A percentile compares a stretch with the other conserved stretches of the same genome.
phyloP scores from a whole-genome alignment of 2,888 invertebrate species.

The Drosophila aldrichi region DNA sequence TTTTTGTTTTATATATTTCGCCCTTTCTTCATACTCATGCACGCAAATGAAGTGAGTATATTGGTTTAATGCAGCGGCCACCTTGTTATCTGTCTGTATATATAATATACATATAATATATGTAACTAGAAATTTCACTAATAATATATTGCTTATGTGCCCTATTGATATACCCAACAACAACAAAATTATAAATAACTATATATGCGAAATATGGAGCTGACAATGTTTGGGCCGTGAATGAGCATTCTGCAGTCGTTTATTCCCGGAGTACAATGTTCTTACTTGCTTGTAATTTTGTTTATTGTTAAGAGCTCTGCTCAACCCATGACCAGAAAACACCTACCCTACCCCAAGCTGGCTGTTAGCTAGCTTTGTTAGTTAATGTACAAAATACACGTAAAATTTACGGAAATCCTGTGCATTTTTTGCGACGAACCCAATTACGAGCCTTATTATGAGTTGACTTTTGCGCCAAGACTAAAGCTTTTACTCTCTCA shows the following conservation, averaged over 20 bases:
- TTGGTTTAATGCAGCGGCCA: too few relatives aligned
- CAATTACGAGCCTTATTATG: slow-evolving; percentile 54
- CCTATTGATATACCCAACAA: too few relatives aligned
- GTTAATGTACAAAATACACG: slow-evolving; percentile 66
- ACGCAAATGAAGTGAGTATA: too few relatives aligned
- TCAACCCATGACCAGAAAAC: slow-evolving; percentile 16
- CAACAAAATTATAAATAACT: too few relatives aligned
- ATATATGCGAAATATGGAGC: too few relatives aligned
- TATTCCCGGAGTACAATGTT: too few relatives aligned
- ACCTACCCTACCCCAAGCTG: not conserved
- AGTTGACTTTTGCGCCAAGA: slow-evolving; percentile 38
- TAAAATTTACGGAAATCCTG: slow-evolving; percentile 72
- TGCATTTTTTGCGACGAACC: slow-evolving; percentile 54
- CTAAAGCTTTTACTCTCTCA: slow-evolving; percentile 11
- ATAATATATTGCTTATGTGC: too few relatives aligned
- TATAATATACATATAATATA: too few relatives aligned
- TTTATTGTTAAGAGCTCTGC: slow-evolving; percentile 46
- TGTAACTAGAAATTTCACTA: too few relatives aligned
- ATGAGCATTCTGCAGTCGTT: too few relatives aligned
- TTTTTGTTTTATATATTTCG: slow-evolving; percentile 4
- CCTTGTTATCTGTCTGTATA: too few relatives aligned
- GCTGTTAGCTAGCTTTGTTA: slow-evolving; percentile 36
- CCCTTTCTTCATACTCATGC: slow-evolving; percentile 21
- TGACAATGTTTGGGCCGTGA: too few relatives aligned
- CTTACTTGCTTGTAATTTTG: slow-evolving; percentile 25